These are phyloP conservation scores for Cossypha dichroa DNA, from an alignment of 2,797 vertebrate species.

Conservation along the genomic window DNA sequence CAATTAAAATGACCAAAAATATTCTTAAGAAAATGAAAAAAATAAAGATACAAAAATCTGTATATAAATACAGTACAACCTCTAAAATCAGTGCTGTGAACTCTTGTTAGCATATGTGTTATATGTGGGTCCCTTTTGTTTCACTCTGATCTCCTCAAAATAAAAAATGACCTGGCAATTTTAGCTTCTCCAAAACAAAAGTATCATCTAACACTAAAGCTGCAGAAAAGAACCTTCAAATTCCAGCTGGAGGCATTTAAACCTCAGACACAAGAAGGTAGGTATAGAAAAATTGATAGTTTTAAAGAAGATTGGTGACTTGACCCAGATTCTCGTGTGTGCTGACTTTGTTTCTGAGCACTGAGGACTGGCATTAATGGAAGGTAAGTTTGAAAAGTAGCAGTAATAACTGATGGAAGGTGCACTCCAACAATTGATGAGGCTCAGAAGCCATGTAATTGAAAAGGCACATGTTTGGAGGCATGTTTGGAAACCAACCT, in stretches of 20 bases:
- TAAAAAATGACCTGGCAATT: not conserved
- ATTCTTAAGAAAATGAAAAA: not conserved
- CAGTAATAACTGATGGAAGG: not conserved
- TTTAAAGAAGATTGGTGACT: not conserved
- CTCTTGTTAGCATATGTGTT: not conserved
- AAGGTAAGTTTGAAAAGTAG: not conserved
- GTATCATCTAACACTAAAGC: not conserved
- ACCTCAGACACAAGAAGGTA: not conserved
- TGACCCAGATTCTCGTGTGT: not conserved
- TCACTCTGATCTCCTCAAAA: not conserved
- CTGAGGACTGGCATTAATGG: not conserved
- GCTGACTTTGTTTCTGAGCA: not conserved
- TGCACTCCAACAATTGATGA: not conserved
- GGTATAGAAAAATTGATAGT: not conserved
- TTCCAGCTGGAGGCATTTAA: not conserved
- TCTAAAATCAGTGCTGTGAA: not conserved
- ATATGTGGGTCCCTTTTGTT: not conserved
- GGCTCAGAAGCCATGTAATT: not conserved
- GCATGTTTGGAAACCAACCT: not conserved
- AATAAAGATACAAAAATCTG: not conserved
- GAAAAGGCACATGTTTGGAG: not conserved
- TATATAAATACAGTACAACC: not conserved
- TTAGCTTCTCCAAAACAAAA: not conserved
- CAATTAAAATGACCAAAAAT: not conserved
- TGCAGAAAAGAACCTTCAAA: not conserved